phyloP scores from a whole-genome alignment of 1,140 invertebrate species.

The Hirudo medicinalis region DNA sequence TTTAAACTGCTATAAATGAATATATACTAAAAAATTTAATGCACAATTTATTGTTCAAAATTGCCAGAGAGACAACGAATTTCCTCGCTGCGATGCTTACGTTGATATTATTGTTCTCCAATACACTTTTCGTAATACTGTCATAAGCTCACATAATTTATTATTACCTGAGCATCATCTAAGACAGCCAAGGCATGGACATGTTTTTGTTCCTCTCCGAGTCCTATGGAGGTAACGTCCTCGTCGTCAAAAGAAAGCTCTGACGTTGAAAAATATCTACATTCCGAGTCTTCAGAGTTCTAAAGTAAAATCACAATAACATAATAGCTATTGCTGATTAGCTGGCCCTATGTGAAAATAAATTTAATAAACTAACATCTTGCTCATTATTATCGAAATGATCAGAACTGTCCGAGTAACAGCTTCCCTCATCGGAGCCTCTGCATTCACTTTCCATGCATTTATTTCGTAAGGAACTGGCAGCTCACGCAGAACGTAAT shows the following conservation, averaged over 20 bases:
- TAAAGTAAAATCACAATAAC: not conserved
- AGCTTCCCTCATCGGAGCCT: not conserved
- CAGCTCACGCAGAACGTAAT: too few species aligned
- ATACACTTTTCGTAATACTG: too few species aligned
- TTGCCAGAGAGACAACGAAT: too few species aligned
- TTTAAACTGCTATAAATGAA: too few species aligned
- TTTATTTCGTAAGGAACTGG: too few species aligned
- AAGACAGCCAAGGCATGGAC: constrained; percentile 4
- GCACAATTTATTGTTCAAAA: too few species aligned
- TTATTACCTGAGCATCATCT: constrained; percentile 6
- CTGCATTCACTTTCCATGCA: constrained; percentile 10
- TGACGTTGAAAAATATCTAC: constrained; percentile 10
- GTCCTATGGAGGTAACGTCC: not conserved
- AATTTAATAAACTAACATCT: not conserved
- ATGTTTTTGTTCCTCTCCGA: constrained; percentile 3
- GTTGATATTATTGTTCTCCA: too few species aligned
- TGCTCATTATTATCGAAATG: constrained; percentile 2
- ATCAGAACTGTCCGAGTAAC: constrained; percentile 1
- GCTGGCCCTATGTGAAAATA: not conserved
- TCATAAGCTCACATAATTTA: too few species aligned
- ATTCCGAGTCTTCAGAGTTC: constrained; percentile 1
- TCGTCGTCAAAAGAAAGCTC: constrained; percentile 6
- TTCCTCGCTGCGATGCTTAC: too few species aligned
- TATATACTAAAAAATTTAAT: too few species aligned
- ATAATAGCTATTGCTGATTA: not conserved